Percentiles rank a stretch among this genome's conserved stretches.
phyloP scores from a whole-genome alignment of 1,140 invertebrate genomes.

The Gryon sp. region DNA sequence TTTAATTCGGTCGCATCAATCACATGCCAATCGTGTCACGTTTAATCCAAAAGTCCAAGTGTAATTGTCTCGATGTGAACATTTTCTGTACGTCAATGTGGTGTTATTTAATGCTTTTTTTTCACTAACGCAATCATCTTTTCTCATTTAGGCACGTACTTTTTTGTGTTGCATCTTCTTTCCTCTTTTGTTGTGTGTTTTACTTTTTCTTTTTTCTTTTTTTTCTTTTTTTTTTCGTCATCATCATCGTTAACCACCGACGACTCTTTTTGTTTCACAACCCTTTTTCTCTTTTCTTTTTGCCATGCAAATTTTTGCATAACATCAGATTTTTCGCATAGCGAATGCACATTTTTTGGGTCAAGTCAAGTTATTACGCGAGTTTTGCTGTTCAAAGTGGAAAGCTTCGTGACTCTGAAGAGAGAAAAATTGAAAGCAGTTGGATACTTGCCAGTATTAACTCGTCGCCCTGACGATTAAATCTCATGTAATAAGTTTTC shows the following conservation, averaged over 20 bases:
- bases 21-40: slow-evolving; percentile 37
- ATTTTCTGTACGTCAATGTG: slow-evolving; percentile 28
- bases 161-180: no score
- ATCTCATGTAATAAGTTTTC: slow-evolving; percentile 2
- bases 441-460: slow-evolving; percentile 38
- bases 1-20: slow-evolving; percentile 25
- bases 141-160: no score
- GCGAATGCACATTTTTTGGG: slow-evolving; percentile 51
- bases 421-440: slow-evolving; percentile 21
- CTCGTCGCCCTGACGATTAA: slow-evolving; percentile 16
- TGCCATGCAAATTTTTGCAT: slow-evolving; percentile 20
- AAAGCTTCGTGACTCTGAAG: slow-evolving; percentile 15
- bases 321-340: slow-evolving; percentile 22
- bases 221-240: not conserved
- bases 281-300: not conserved
- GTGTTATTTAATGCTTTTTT: slow-evolving; percentile 15
- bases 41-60: slow-evolving; percentile 46
- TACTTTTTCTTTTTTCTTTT: not conserved
- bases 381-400: slow-evolving; percentile 46
- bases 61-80: slow-evolving; percentile 28
- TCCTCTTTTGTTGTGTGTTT: not conserved
- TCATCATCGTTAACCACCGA: not conserved
- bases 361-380: slow-evolving; percentile 56
- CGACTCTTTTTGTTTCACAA: not conserved
- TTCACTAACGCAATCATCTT: no score